Evolutionary conservation across 2,113 vertebrate genomes (phyloP).

Genomic region (Myotis yumanensis): DNA sequence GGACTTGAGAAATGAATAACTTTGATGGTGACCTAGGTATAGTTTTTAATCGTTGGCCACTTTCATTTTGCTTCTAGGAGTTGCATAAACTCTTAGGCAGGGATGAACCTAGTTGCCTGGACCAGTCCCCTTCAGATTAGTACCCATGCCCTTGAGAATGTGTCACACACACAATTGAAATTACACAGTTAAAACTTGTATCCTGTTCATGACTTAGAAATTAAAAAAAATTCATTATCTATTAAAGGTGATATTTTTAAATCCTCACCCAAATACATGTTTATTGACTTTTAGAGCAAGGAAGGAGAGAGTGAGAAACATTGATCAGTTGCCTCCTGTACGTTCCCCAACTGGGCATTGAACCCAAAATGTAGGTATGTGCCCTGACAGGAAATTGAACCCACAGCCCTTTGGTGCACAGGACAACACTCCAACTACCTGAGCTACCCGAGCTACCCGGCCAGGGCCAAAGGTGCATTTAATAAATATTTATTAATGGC

Average conservation of each 20-base stretch:
- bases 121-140: neutral
- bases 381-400: neutral
- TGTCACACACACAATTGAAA: neutral
- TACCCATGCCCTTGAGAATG: neutral
- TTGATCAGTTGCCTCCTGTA: neutral
- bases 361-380: neutral
- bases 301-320: neutral
- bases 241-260: neutral
- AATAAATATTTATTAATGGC: conserved; percentile 6
- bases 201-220: neutral
- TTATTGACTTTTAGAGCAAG: neutral
- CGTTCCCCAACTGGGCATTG: neutral
- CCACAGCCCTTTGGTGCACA: neutral
- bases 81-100: neutral
- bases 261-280: neutral
- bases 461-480: neutral
- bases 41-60: neutral
- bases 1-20: neutral
- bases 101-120: neutral
- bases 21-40: neutral
- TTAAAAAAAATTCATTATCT: neutral
- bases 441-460: neutral
- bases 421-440: neutral
- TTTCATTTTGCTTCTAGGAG: neutral
- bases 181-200: neutral